Base-by-base conservation (phyloP, 2,888 invertebrate species). In the Aromia moschata region DNA sequence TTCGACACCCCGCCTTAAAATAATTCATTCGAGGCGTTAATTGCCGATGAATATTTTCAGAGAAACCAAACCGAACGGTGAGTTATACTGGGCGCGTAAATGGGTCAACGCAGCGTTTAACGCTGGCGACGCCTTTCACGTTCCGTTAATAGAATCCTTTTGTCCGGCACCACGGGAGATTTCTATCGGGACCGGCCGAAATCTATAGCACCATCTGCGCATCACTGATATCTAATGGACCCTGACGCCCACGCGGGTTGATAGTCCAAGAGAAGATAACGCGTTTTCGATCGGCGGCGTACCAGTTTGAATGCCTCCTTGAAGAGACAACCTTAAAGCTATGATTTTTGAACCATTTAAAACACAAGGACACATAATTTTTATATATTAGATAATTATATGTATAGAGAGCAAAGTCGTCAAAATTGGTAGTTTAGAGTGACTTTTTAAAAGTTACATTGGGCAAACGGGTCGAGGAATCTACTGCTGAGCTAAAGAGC, bases 161-260 rank as follows among this genome's bases (percentile, higher is more conserved):
- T 31, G 45, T 45, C 31, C 25, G 9, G 20, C n/a, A 30, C 14
- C 45, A 45, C n/a, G 31, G 16, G 14, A 45, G 45, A 45, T 45
- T 9, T 12, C 31, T 31, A 45, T 45, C 45, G 14, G 14, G 30
- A 9, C 2, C 43, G 7, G 11, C 1, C 25, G 25, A 25, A 43
- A 43, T 43, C 25, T 43, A 43, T 43, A 43, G 17, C 17, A 43
- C 43, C 43, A 43, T 43, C 43, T 43, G 11, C 16, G 18, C 18
- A 41, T 41, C 41, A 41, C n/a, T 20, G 43, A 25, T 43, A 43
- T 43, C 43, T 43, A 43, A 43, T 43, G 43, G 43, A 43, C 11
- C 25, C 25, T 7, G 10, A 43, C 43, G 43, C 43, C 43, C 43
- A 43, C 43, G 14, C 20, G 17, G 4, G 3, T 1, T 4, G 16